Evolutionary conservation across 1,140 invertebrate genomes (phyloP).

Genomic region (Stegodyphus dumicola): DNA sequence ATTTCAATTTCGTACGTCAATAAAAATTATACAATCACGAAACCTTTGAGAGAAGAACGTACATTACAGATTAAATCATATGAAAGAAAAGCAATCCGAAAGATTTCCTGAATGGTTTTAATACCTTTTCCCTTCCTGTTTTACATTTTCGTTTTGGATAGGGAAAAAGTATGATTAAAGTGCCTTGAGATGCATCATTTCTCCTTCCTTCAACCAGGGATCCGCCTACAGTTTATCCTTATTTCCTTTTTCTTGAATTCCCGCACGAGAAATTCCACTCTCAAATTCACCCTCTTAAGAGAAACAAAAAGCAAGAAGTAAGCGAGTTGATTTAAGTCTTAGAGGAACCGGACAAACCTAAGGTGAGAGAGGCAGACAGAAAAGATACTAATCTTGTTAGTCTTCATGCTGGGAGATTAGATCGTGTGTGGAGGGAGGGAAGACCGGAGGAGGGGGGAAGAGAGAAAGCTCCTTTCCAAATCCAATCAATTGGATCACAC

Average conservation of each 20-base stretch:
- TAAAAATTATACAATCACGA: too few relatives aligned
- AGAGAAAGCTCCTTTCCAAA: not conserved
- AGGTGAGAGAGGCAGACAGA: slow-evolving; percentile 11
- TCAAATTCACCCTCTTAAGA: not conserved
- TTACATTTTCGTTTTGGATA: not conserved
- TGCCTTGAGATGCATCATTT: not conserved
- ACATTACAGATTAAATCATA: too few relatives aligned
- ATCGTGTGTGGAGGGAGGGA: not conserved
- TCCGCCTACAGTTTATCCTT: not conserved
- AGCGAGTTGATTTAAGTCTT: not conserved
- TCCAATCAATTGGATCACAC: slow-evolving; percentile 27
- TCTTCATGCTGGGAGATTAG: slow-evolving; percentile 33
- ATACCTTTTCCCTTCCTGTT: not conserved
- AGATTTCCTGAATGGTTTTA: not conserved
- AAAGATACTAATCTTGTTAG: slow-evolving; percentile 40
- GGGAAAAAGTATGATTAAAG: slow-evolving; percentile 1
- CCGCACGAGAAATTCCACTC: slow-evolving; percentile 1
- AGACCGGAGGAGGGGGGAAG: not conserved
- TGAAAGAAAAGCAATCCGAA: too few relatives aligned
- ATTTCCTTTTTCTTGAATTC: too few relatives aligned
- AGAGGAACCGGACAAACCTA: not conserved
- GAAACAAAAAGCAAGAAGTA: not conserved
- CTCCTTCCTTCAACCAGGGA: slow-evolving; percentile 1
- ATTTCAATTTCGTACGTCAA: too few relatives aligned
- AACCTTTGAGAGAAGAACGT: too few relatives aligned